A percentile compares a stretch with the other conserved stretches of the same genome.
phyloP scores from a whole-genome alignment of 2,888 invertebrate genomes.

The Trichacis sp. region DNA sequence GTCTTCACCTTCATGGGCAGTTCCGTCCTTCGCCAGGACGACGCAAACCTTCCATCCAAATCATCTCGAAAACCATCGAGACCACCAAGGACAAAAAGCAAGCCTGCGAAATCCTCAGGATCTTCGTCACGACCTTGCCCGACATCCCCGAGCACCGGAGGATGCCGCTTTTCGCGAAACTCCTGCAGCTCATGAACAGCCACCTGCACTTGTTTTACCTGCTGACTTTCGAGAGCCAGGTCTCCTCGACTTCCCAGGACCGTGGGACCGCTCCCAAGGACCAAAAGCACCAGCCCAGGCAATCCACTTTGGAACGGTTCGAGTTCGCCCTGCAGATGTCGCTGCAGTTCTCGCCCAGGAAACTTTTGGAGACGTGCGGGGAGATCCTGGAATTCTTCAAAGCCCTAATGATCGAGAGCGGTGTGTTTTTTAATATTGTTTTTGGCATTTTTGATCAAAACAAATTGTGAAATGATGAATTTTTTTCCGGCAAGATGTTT shows the following conservation, averaged over 20 bases:
- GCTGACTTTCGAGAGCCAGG: conserved; percentile 79
- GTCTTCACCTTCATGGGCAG: conserved; percentile 99
- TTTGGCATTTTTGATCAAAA: no score
- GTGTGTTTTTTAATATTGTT: no score
- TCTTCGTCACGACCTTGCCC: conserved; percentile 90
- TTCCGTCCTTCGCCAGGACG: conserved; percentile 91
- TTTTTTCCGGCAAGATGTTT: no score
- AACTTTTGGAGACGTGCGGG: conserved; percentile 76
- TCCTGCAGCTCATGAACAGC: conserved; percentile 80
- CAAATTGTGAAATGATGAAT: no score
- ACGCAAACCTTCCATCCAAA: conserved; percentile 94
- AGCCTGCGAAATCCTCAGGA: conserved; percentile 80
- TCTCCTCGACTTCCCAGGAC: conserved; percentile 62
- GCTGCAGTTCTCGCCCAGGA: conserved; percentile 76
- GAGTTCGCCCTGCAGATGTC: conserved; percentile 79
- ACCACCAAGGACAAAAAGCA: conserved; percentile 63
- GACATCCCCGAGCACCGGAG: conserved; percentile 95
- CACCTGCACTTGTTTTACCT: conserved; percentile 81
- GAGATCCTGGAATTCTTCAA: conserved; percentile 77
- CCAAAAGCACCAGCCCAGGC: conserved; percentile 68
- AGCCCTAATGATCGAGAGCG: no score
- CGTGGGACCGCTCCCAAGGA: conserved; percentile 48
- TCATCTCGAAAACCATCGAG: conserved; percentile 85
- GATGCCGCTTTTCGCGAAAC: conserved; percentile 81
- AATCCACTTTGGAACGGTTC: conserved; percentile 62